phyloP scores from a whole-genome alignment of 2,888 invertebrate species.

The Oeneis ivallda region DNA sequence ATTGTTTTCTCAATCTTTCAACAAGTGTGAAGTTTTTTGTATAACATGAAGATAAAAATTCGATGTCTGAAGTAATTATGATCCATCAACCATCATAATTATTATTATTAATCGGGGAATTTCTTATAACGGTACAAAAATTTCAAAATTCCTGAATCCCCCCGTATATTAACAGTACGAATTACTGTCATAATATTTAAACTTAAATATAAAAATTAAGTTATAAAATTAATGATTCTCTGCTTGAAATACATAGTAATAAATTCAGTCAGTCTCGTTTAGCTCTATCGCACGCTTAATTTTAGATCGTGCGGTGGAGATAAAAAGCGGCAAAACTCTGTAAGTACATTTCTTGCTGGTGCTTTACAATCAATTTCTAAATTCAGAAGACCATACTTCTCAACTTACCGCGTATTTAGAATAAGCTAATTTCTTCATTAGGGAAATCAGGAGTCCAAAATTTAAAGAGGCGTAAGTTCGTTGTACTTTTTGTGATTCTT shows the following conservation, averaged over 20 bases:
- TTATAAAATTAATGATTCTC: not conserved
- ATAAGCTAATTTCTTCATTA: not conserved
- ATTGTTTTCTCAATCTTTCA: no score
- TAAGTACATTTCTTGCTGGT: not conserved
- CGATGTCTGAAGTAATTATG: no score
- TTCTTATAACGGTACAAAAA: no score
- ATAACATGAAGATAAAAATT: no score
- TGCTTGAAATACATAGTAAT: not conserved
- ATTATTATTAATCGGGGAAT: no score
- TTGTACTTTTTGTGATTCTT: constrained; percentile 8
- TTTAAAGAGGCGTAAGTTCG: not conserved
- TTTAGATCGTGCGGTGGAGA: not conserved
- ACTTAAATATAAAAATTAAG: not conserved
- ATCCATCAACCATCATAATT: no score
- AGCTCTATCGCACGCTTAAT: not conserved
- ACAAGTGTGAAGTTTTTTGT: no score
- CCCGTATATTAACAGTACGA: no score
- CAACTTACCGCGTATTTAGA: constrained; percentile 11
- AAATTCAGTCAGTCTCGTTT: not conserved
- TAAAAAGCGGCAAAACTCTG: not conserved
- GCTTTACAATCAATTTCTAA: not conserved
- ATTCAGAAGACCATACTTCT: not conserved
- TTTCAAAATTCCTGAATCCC: no score
- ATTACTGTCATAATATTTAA: not conserved
- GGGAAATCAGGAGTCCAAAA: not conserved